These are phyloP conservation scores for Rhinichthys klamathensis DNA, from an alignment of 2,113 vertebrate species.

Conservation along the genomic window DNA sequence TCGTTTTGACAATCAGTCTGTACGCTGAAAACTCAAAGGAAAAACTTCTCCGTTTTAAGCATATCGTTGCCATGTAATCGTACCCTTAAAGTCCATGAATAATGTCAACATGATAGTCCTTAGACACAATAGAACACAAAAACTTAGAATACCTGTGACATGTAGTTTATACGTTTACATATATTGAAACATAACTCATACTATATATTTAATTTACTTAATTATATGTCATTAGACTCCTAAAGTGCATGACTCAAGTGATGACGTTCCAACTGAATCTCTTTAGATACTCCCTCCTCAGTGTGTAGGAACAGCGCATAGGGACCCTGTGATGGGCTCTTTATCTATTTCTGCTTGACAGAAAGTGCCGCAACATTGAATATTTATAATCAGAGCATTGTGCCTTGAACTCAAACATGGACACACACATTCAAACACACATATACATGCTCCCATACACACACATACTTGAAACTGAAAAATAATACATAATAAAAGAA, in stretches of 20 bases:
- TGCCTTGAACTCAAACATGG: neutral
- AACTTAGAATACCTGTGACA: too few relatives aligned
- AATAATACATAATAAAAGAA: slow-evolving; percentile 7
- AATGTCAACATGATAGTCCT: too few relatives aligned
- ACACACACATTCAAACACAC: neutral
- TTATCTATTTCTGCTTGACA: neutral
- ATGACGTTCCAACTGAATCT: neutral
- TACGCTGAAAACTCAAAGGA: too few relatives aligned
- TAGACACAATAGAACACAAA: too few relatives aligned
- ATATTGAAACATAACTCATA: neutral
- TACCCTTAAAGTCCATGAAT: too few relatives aligned
- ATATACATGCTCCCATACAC: neutral
- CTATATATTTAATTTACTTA: neutral
- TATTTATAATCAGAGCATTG: slow-evolving; percentile 29
- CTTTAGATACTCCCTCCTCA: neutral
- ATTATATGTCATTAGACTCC: neutral
- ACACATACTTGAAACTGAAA: neutral
- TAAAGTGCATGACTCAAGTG: neutral
- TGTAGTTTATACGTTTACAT: too few relatives aligned
- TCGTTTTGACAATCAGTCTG: too few relatives aligned
- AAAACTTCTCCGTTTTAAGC: too few relatives aligned
- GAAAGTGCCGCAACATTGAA: slow-evolving; percentile 6
- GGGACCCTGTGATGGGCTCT: neutral
- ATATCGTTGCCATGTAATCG: too few relatives aligned
- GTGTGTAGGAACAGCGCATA: neutral